These are phyloP conservation scores for Hydrotaea diabolus DNA, from an alignment of 2,888 invertebrate genomes.

Conservation along the genomic window DNA sequence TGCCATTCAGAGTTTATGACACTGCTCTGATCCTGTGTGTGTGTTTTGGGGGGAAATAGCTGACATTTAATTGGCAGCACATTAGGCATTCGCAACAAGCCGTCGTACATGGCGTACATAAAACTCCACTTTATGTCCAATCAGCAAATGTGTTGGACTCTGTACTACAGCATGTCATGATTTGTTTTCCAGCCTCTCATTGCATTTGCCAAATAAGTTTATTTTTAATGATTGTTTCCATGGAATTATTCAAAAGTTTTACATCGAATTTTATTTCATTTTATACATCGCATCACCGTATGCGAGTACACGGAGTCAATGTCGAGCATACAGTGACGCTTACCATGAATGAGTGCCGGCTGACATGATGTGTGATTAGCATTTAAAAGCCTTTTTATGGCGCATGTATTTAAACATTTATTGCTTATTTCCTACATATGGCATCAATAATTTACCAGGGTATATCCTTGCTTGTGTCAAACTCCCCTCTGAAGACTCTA, in stretches of 20 bases:
- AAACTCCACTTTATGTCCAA: constrained; percentile 5
- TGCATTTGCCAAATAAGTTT: background rate
- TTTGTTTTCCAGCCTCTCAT: background rate
- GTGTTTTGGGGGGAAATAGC: background rate
- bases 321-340: background rate
- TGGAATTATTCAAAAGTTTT: constrained; percentile 32
- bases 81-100: background rate
- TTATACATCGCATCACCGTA: background rate
- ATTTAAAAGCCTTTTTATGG: constrained; percentile 63
- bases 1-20: background rate
- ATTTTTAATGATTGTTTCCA: constrained; percentile 47
- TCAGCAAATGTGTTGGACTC: background rate
- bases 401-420: constrained; percentile 57
- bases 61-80: background rate
- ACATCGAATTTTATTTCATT: constrained; percentile 31
- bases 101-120: background rate
- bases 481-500: constrained; percentile 30
- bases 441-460: constrained; percentile 63
- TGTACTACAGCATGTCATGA: background rate
- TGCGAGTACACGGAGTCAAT: background rate
- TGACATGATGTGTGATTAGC: constrained; percentile 48
- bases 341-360: background rate
- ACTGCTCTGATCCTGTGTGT: background rate
- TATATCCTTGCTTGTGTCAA: background rate
- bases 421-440: constrained; percentile 64